Conservation (phyloP, 2,113 vertebrate species). For the Lepisosteus oculatus region DNA sequence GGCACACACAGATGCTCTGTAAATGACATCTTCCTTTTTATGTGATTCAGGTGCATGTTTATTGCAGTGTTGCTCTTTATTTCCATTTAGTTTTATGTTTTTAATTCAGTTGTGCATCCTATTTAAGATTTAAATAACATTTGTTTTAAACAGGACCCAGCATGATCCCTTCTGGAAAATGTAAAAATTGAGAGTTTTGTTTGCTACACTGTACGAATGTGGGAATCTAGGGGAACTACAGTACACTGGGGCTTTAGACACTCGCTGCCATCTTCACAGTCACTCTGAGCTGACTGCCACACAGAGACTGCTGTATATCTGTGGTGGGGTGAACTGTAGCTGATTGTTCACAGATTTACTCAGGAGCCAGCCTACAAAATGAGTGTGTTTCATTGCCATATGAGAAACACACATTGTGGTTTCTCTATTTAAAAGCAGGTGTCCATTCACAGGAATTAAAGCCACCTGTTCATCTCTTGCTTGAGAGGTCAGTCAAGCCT, state of each 20-base stretch:
- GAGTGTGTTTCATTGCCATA: not conserved
- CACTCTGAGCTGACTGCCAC: not conserved
- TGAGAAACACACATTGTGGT: not conserved
- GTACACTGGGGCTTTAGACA: too few relatives aligned
- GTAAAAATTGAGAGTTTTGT: not conserved
- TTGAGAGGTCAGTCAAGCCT: too few relatives aligned
- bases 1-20: not conserved
- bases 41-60: constrained; percentile 7
- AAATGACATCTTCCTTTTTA: not conserved
- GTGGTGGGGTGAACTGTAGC: not conserved
- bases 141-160: not conserved
- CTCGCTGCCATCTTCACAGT: not conserved
- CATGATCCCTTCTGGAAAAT: not conserved
- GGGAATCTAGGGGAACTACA: too few relatives aligned
- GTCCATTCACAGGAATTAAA: not conserved
- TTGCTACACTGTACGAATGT: not conserved
- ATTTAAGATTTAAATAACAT: not conserved
- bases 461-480: not conserved
- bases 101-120: constrained; percentile 3
- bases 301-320: not conserved
- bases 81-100: not conserved
- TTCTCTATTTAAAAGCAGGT: not conserved
- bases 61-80: not conserved
- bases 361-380: not conserved
- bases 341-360: not conserved